phyloP scores from a whole-genome alignment of 2,113 vertebrate genomes.

The Tyto alba region DNA sequence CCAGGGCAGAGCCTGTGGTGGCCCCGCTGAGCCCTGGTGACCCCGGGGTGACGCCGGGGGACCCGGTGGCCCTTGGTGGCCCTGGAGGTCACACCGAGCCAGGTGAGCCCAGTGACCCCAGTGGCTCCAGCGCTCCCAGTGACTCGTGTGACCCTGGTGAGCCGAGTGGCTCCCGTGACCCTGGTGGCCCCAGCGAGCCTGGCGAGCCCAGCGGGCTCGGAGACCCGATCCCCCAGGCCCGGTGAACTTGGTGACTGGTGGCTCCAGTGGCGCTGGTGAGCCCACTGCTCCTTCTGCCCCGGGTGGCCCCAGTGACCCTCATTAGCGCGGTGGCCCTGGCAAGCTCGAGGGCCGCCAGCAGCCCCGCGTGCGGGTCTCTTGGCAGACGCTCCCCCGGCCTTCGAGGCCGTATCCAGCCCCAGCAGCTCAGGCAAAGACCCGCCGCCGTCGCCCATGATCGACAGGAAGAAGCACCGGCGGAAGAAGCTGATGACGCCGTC shows the following conservation, averaged over 20 bases:
- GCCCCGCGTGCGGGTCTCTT: fast-evolving
- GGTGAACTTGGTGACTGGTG: neutral
- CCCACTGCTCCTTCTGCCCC: fast-evolving
- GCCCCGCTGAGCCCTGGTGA: fast-evolving
- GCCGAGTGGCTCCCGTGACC: fast-evolving
- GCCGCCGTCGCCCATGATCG: constrained; percentile 84
- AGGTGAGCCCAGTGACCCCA: neutral
- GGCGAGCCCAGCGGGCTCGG: too few species aligned
- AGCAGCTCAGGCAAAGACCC: constrained; percentile 75
- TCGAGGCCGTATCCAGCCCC: constrained; percentile 69
- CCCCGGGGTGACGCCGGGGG: fast-evolving
- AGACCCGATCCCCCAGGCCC: too few species aligned
- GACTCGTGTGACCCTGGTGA: neutral
- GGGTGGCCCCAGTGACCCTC: fast-evolving
- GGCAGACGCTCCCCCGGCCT: neutral
- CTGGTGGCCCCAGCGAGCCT: fast-evolving
- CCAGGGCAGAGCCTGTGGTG: neutral
- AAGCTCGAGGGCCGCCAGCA: fast-evolving
- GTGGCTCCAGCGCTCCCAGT: neutral
- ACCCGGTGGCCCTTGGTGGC: neutral
- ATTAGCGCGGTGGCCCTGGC: fast-evolving
- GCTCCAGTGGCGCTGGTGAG: neutral
- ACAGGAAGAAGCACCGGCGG: constrained; percentile 90
- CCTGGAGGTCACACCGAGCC: neutral
- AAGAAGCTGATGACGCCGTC: constrained; percentile 92